Base-by-base conservation (phyloP, 2,888 invertebrate genomes). In the Hedya salicella region DNA sequence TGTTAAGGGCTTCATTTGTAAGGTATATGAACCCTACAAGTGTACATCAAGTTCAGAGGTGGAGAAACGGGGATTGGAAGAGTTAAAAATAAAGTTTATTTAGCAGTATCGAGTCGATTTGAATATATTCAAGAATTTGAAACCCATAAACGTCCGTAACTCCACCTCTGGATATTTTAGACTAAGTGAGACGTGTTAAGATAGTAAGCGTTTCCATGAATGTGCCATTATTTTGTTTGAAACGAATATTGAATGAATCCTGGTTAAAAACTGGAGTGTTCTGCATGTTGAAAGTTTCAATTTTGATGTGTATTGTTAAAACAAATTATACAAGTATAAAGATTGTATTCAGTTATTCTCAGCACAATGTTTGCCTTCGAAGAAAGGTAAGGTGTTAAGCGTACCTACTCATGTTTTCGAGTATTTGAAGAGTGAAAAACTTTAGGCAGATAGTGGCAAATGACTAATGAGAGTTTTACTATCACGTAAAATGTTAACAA, bases 151-250 rank as follows among this genome's bases (percentile, higher is more conserved):
- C 5, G 1, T 32, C n/a, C n/a, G 32, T 57, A 13, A n/a, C 32
- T 46, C 8, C 57, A 57, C 46, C 30, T 17, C 44, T 57, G 16
- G 19, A n/a, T 53, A 53, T 40, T 30, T 46, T 46, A 72, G 69
- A 68, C 48, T 72, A 74, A 70, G 64, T 69, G 62, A 67, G 48
- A 40, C 59, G 68, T 70, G 61, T 65, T 69, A 67, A 63, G 54
- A 48, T 70, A 70, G 68, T 54, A 61, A 66, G 61, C 63, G 70
- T 66, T 62, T 52, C 59, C 65, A 39, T 60, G 46, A 60, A 65
- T 65, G 65, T 60, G 59, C 59, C 59, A 65, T 46, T 48, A 36
- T 14, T 60, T 46, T 40, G 32, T 59, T 65, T 40, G 1, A 52
- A 60, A 65, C 14, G 30, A 59, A 14, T 46, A 48, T 59, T 13